phyloP scores from a whole-genome alignment of 92 coral and sea anemone genomes.

The Muricea muricata region DNA sequence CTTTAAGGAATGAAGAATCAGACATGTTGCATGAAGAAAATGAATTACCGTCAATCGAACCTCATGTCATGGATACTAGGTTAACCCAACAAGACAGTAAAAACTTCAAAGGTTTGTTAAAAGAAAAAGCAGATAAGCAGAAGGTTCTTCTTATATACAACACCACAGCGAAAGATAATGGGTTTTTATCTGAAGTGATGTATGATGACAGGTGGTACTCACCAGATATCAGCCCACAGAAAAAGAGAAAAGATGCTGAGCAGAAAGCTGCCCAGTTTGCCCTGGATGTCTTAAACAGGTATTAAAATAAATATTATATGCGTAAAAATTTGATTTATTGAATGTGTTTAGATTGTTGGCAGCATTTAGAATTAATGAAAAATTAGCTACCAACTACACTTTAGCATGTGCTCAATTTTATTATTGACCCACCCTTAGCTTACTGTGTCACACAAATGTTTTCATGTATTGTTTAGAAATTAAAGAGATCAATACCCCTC shows the following conservation, averaged over 20 bases:
- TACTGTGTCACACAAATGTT: too few relatives aligned
- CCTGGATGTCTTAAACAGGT: conserved; percentile 39
- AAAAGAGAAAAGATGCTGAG: conserved; percentile 68
- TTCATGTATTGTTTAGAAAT: too few relatives aligned
- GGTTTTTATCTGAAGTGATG: conserved; percentile 67
- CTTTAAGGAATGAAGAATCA: conserved; percentile 9
- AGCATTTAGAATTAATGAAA: too few relatives aligned
- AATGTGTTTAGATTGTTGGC: too few relatives aligned
- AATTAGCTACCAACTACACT: too few relatives aligned
- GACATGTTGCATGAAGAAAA: not conserved
- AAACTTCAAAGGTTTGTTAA: conserved; percentile 70
- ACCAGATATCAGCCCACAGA: conserved; percentile 55
- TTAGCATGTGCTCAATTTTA: too few relatives aligned
- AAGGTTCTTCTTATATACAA: conserved; percentile 64
- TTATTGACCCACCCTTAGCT: too few relatives aligned
- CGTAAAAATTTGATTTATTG: too few relatives aligned
- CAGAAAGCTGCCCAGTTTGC: conserved; percentile 76
- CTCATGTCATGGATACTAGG: too few relatives aligned
- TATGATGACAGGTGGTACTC: conserved; percentile 70
- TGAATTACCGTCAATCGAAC: not conserved
- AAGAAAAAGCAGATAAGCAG: conserved; percentile 76
- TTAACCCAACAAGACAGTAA: not conserved
- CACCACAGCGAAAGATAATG: conserved; percentile 13
- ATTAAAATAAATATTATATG: too few relatives aligned
- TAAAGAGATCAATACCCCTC: too few relatives aligned